phyloP scores from a whole-genome alignment of 2,888 invertebrate genomes.

The Erpobdella octoculata region DNA sequence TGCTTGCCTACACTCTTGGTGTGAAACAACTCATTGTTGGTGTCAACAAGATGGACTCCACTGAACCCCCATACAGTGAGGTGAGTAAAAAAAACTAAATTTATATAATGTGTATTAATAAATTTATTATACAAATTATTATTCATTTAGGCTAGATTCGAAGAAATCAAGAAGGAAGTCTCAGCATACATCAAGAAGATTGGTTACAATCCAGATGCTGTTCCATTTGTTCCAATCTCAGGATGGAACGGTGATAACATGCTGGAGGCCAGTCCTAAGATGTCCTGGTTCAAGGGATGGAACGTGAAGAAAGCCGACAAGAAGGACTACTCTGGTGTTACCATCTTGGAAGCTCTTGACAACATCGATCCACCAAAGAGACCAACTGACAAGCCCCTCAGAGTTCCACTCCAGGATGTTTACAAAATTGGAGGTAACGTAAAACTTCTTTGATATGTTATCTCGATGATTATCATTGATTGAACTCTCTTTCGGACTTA shows the following conservation, averaged over 20 bases:
- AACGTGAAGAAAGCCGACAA: slow-evolving; percentile 61
- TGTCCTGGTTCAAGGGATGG: slow-evolving; percentile 91
- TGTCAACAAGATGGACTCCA: slow-evolving; percentile 97
- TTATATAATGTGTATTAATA: too few species aligned
- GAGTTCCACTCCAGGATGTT: slow-evolving; percentile 97
- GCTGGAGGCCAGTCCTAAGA: slow-evolving; percentile 88
- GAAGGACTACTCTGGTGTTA: slow-evolving; percentile 59
- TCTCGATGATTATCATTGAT: background rate
- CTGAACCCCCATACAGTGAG: slow-evolving; percentile 91
- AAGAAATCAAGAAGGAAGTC: slow-evolving; percentile 98
- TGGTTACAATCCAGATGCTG: slow-evolving; percentile 94
- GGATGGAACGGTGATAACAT: slow-evolving; percentile 99
- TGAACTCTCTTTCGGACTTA: slow-evolving; percentile 6
- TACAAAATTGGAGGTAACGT: slow-evolving; percentile 95
- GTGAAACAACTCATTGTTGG: slow-evolving; percentile 99
- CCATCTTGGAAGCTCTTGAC: slow-evolving; percentile 91
- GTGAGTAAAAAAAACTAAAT: slow-evolving; percentile 30
- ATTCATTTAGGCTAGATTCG: slow-evolving; percentile 54
- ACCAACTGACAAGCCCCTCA: slow-evolving; percentile 92
- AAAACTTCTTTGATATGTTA: too few species aligned
- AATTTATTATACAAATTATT: too few species aligned
- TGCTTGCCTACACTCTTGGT: slow-evolving; percentile 93
- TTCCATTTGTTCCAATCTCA: slow-evolving; percentile 97
- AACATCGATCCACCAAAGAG: slow-evolving; percentile 88
- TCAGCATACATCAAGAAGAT: slow-evolving; percentile 97